Evolutionary conservation across 2,113 vertebrate species (phyloP), one percentile per base, ranked within the genome.

Genomic region (Stomatorhinus ivindoensis): DNA sequence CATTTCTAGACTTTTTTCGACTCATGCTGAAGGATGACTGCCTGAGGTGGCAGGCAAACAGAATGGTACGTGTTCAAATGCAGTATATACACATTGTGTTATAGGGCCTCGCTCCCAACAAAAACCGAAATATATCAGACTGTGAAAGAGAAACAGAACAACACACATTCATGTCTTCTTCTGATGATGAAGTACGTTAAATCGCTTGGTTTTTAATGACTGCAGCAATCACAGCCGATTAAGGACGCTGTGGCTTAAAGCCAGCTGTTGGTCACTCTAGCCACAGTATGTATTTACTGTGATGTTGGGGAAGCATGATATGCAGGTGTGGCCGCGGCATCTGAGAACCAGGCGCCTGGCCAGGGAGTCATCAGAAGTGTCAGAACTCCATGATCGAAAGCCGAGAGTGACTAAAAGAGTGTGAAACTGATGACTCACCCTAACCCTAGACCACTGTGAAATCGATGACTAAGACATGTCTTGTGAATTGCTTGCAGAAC

Each of bases 71-170:
- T 31, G 19, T 10, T 51, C 47, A 51, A n/a, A 86, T 46, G 24
- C 24, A 51, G 21, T 48, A 13, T n/a, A 86, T 27, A 51, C 4
- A 51, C 27, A 86, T 47, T n/a, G 42, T 51, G 84, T 86, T n/a
- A 51, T 5, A 27, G n/a, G 46, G 21, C 13, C 47, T n/a, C 8
- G 13, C 1, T 51, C 10, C 47, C 84, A 27, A 50, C 24, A 15
- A 86, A 86, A 86, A 35, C 9, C 44, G 51, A 86, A 86, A 86
- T 86, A 86, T 86, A 86, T 86, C 48, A 86, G 21, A 13, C 83
- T 86, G 42, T 10, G 31, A 86, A 48, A 86, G 8, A 39, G 35
- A n/a, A 86, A 24, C 27, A 39, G 85, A 86, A 48, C 39, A 27
- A 35, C 48, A 50, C 15, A 0, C 48, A 31, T 31, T 86, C 85